Evolutionary conservation across 2,797 vertebrate species (phyloP), one percentile per base, ranked within the genome.

Genomic region (Valencia hispanica): DNA sequence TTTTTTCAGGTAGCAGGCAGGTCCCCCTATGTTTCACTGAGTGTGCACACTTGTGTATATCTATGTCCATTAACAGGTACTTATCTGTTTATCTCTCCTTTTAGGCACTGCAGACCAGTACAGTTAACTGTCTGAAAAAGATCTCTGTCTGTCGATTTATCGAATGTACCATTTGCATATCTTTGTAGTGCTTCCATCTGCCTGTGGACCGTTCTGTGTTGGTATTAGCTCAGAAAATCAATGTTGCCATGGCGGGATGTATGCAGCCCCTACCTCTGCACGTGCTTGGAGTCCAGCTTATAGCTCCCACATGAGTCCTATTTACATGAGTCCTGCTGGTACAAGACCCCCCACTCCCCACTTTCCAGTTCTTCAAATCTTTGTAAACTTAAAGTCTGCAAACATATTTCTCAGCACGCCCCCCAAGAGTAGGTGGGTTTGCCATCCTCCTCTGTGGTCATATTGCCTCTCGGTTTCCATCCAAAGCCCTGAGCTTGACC

Each of bases 101-200:
- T 93, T 92, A 94, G 94, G 89, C 88, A 86, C 89, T 86, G 86
- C 93, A 87, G 93, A 85, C 89, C 91, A 80, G 89, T 92, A 92
- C 91, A 92, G 90, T 91, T 89, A 90, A 92, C 91, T 84, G 93
- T 92, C 93, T 94, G 93, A 94, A 93, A 94, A 94, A 95, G 93
- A 95, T 92, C 92, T 94, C 90, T 74, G 89, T 88, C 89, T 92
- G 94, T 95, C 94, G 92, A 95, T 95, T 95, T 96, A 95, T 95
- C 39, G 94, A 95, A 92, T 89, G 84, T 80, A 68, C 78, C 86
- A 95, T 96, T 96, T 96, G 94, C 95, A 96, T 96, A 95, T 94
- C 96, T 96, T 96, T 96, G 95, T 95, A 95, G 94, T 94, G 91
- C 93, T 94, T 94, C 94, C 93, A 93, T 93, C 94, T 92, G 94